Base-by-base conservation (phyloP, 2,888 invertebrate species). In the Aspidiotus rigidus region DNA sequence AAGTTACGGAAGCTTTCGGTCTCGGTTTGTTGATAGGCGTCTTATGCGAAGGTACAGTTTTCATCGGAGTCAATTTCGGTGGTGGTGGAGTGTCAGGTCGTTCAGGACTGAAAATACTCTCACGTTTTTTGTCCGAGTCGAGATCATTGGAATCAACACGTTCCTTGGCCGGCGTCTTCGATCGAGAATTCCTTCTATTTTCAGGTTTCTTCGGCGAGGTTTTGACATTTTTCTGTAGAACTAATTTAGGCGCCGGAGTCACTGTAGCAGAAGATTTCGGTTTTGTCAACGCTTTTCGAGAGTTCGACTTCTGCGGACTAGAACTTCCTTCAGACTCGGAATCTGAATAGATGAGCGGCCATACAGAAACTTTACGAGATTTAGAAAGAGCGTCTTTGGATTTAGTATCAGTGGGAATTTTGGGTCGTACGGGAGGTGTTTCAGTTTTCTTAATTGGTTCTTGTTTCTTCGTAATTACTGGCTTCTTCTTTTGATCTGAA, bases 51-150 rank as follows among this genome's bases (percentile, higher is more conserved):
- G 71, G 62, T 44, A 62, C 55, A 57, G 54, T 75, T 73, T 82
- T 81, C 71, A 79, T 76, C 7, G 78, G 75, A 49, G 75, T 77
- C 16, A 79, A 72, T 75, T 82, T 83, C 2, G 79, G 76, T 11
- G 79, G 77, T 56, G 78, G 75, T 16, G 79, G 77, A 74, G 85
- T 85, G n/a, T 85, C 85, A 72, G 85, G 84, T 73, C 89, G 89
- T 73, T 88, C 89, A 0, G 90, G 89, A 67, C 90, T 90, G 75
- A 90, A 90, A 75, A 90, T 90, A 75, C 89, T 77, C 72, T 76
- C 76, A 9, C 49, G 57, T 59, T 67, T 67, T 15, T 59, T 67
- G n/a, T 53, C 59, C 17, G 49, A 49, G 49, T 67, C 67, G 15
- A 9, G 44, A 67, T 67, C 67, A 17, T 13, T 17, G 10, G 66